phyloP scores from a whole-genome alignment of 1,140 invertebrate genomes.

The Zaprionus lachaisei region DNA sequence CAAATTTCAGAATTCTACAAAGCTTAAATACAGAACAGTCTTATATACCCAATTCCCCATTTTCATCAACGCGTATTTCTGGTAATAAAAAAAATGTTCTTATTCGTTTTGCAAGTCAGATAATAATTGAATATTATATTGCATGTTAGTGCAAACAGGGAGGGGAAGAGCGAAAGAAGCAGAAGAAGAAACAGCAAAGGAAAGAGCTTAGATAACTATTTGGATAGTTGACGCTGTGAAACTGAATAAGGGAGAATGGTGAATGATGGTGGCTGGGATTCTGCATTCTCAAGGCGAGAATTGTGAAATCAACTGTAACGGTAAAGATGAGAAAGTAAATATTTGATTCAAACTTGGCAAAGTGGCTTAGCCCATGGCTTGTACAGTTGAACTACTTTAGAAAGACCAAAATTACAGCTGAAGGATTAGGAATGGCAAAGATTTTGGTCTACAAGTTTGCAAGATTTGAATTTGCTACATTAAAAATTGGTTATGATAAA shows the following conservation, averaged over 20 bases:
- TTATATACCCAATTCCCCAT: not conserved
- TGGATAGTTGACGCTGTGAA: constrained; percentile 16
- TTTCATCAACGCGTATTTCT: not conserved
- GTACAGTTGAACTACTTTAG: not conserved
- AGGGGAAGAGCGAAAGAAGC: constrained; percentile 4
- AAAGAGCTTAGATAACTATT: constrained; percentile 34
- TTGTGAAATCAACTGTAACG: constrained; percentile 43
- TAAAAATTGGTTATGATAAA: not conserved
- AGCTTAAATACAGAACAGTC: not conserved
- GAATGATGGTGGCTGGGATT: not conserved
- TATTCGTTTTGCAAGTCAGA: constrained; percentile 43
- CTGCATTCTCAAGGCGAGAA: not conserved
- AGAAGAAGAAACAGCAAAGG: constrained; percentile 13
- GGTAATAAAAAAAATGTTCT: constrained; percentile 4
- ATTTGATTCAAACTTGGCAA: constrained; percentile 33
- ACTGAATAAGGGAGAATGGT: not conserved
- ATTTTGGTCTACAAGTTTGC: not conserved
- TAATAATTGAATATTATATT: constrained; percentile 73
- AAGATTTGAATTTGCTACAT: not conserved
- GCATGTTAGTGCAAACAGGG: constrained; percentile 16
- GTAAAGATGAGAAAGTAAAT: constrained; percentile 30
- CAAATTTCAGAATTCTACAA: not conserved
- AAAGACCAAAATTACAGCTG: not conserved
- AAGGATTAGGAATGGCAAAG: not conserved
- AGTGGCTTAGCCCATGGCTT: not conserved